Evolutionary conservation across 1,140 invertebrate species (phyloP), one percentile per base, ranked within the genome.

Genomic region (Phenacoccus solenopsis): DNA sequence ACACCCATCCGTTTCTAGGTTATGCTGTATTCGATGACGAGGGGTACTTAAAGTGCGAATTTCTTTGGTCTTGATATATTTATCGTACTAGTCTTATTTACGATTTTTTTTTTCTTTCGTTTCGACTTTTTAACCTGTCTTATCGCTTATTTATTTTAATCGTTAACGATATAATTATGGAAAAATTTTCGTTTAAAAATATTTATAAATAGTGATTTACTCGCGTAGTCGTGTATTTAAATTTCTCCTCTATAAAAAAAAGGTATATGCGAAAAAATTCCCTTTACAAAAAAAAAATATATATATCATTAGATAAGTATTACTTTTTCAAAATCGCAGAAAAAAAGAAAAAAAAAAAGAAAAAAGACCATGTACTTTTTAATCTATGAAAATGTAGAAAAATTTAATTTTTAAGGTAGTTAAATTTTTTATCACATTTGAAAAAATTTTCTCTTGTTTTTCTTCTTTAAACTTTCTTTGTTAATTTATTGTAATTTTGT

Each of bases 401-500:
- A 49, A 16, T 32, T 49, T 49, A 49, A 16, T 49, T 49, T 16
- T 49, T 49, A 49, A 49, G 38, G 38, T 49, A 49, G 38, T 49
- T 49, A n/a, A 49, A 49, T 49, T 49, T 49, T 49, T 49, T 49
- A 49, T 49, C 38, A 49, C 38, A 32, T 32, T n/a, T 49, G 38
- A 49, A 49, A 49, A 49, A n/a, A n/a, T n/a, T n/a, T 49, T 49
- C 20, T 49, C 38, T 49, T 49, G 38, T 49, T 49, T 49, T 49
- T 49, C 38, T 49, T 49, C 38, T 49, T 49, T 49, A 49, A 49
- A 49, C 38, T 49, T 49, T 49, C 38, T 49, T 49, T 49, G 38
- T 49, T 49, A 49, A 49, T 49, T 49, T 49, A 49, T 49, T 49
- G 38, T 49, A 49, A 49, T 49, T 49, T 49, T 49, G 38, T 49